Evolutionary conservation across 1,140 invertebrate species (phyloP), one percentile per base, ranked within the genome.

Genomic region (Hirudo medicinalis): DNA sequence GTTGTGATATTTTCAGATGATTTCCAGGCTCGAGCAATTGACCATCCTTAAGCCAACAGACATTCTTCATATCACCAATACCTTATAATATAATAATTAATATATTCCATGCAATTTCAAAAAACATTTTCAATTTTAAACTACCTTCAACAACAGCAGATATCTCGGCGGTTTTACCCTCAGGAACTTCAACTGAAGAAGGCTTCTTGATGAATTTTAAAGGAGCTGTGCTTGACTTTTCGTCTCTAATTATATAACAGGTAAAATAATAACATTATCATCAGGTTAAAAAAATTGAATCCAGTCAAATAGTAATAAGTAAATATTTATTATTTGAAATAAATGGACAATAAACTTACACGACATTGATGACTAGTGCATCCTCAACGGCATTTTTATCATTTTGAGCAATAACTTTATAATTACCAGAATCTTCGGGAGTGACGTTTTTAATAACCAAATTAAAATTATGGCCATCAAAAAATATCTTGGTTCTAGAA

Each of bases 391-490:
- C 29, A 25, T 63, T 32, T 25, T 63, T 32, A 22, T 63, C 29
- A 22, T 63, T 63, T 63, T 32, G 57, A 32, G 57, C 57, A 63
- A 63, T 5, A 6, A 63, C 57, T 22, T 22, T 32, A 63, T 63
- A 63, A 25, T 19, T 22, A 11, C 57, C 57, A 32, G 22, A 25
- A 63, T 63, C 57, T 32, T 22, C 57, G 8, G 22, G 22, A 63
- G 57, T 63, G 22, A n/a, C 57, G 20, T 63, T 63, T 63, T 63
- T 63, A 13, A 63, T 63, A 25, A 63, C 22, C 20, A 63, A 63
- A 6, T 63, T 63, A n/a, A 63, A 22, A 63, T 63, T 63, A 63
- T 32, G 22, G 20, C 29, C 57, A 63, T 63, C 57, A 63, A 49
- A 49, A 49, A 17, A 49, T 15, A 49, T 49, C 4, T 49, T 49